Evolutionary conservation across 2,888 invertebrate genomes (phyloP), one percentile per base, ranked within the genome.

Genomic region (Listrodromus nycthemerus): DNA sequence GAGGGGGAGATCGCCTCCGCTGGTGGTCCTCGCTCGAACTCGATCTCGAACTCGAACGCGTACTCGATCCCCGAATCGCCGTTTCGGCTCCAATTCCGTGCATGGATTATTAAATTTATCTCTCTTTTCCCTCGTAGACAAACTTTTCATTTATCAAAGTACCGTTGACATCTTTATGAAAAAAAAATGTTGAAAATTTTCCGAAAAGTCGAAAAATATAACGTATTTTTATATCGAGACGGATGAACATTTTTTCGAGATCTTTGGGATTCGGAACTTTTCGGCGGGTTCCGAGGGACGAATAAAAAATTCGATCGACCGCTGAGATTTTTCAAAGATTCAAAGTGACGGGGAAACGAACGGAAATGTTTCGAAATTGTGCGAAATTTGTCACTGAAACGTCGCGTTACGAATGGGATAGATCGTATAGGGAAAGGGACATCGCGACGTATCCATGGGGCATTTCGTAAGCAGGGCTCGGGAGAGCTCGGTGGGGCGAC

Each of bases 401-500:
- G 10, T 58, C 4, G 30, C 30, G 21, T 58, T 5, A 61, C 61
- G 16, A 30, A 30, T 61, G 61, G 16, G 27, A 61, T 61, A 7
- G n/a, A n/a, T n/a, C 6, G 52, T 50, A n/a, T 21, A 50, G 19
- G 50, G 19, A 50, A 48, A 65, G 65, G 65, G 13, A 41, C 41
- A 37, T 33, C 21, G 65, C 65, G 65, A 65, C 75, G 75, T 75
- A 65, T 33, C 48, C 63, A 65, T 6, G 3, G 50, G 16, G 65
- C 37, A 75, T 65, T 63, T 75, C 33, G 75, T 75, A 75, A 52
- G 75, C 75, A 65, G 21, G 50, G 63, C 61, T 48, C 61, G 61
- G 45, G 21, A 58, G 24, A 58, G 33, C 58, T 79, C 65, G 58
- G 37, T 79, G 58, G 61, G 75, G 61, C 66, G 78, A 21, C 10